Base-by-base conservation (phyloP, 2,888 invertebrate genomes). In the Drosophila maculinotata region DNA sequence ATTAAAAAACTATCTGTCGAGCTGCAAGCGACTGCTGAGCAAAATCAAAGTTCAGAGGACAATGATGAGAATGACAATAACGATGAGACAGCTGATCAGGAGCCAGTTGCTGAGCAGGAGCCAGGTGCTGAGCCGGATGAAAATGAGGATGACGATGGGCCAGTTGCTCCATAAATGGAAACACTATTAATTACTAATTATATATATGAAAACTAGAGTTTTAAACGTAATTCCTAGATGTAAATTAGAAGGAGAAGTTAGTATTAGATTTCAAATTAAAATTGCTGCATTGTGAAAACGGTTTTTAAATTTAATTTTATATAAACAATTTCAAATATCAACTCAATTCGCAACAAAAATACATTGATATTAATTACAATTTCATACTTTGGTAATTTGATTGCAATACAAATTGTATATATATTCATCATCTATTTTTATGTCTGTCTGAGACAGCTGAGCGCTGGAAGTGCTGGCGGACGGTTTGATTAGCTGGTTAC, bases 401-500 rank as follows among this genome's bases (percentile, higher is more conserved):
- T 62, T 69, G 31, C 36, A 54, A 45, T 36, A 26, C 28, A 41
- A 51, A 35, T 8, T 51, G 17, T 60, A 17, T 44, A n/a, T 38
- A 15, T 42, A 39, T 47, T n/a, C n/a, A n/a, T n/a, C n/a, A n/a
- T n/a, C n/a, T n/a, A n/a, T n/a, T 28, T 35, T 20, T 20, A 12
- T 12, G 47, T 47, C 39, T 54, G n/a, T 33, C 12, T 0, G 53
- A 60, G 38, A 58, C 59, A n/a, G 38, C 36, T 44, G 12, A 35
- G 28, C 2, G 38, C 1, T 14, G 4, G 10, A 25, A 20, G 7
- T 31, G 31, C 14, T 52, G 31, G 14, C 38, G 41, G 62, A 53
- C 48, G 69, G 45, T 31, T 28, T 41, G 33, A 10, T 17, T 20
- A 7, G 57, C 51, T 60, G 83, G 86, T 89, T 91, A 97, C 95